Conservation (phyloP, 92 coral and sea anemone genomes). For the Diadumene lineata region DNA sequence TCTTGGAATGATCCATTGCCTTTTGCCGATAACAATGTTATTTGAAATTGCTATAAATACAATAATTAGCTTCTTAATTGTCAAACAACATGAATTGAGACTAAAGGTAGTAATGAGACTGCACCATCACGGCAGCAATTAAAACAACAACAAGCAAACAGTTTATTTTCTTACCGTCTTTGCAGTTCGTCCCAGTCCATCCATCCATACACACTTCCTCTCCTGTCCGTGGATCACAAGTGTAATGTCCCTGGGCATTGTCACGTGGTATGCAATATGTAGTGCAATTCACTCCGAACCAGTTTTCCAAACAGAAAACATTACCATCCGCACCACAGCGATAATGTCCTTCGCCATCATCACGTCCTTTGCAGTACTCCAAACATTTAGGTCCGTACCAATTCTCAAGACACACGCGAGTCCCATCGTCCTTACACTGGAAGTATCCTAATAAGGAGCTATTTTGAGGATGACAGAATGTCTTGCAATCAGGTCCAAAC, state of each 20-base stretch:
- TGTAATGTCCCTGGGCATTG: constrained; percentile 35
- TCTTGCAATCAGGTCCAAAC: constrained; percentile 55
- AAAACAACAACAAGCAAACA: background rate
- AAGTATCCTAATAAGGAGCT: constrained; percentile 39
- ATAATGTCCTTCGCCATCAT: constrained; percentile 62
- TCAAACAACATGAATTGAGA: too few species aligned
- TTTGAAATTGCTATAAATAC: too few species aligned
- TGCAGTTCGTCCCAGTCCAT: constrained; percentile 37
- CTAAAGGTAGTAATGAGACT: background rate
- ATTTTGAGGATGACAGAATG: constrained; percentile 34
- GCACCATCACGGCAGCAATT: too few species aligned
- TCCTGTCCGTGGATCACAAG: constrained; percentile 32
- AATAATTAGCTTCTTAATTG: too few species aligned
- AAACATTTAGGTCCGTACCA: constrained; percentile 71
- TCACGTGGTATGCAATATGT: constrained; percentile 53
- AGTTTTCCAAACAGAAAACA: constrained; percentile 54
- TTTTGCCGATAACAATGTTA: too few species aligned
- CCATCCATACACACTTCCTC: constrained; percentile 33
- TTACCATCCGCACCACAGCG: constrained; percentile 56
- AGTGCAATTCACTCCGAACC: constrained; percentile 73
- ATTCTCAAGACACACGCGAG: constrained; percentile 50
- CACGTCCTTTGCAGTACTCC: constrained; percentile 40
- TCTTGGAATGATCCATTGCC: too few species aligned
- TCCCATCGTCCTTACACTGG: constrained; percentile 56
- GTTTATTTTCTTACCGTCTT: constrained; percentile 10